Evolutionary conservation across 2,888 invertebrate species (phyloP), one percentile per base, ranked within the genome.

Genomic region (Andrena hattorfiana): DNA sequence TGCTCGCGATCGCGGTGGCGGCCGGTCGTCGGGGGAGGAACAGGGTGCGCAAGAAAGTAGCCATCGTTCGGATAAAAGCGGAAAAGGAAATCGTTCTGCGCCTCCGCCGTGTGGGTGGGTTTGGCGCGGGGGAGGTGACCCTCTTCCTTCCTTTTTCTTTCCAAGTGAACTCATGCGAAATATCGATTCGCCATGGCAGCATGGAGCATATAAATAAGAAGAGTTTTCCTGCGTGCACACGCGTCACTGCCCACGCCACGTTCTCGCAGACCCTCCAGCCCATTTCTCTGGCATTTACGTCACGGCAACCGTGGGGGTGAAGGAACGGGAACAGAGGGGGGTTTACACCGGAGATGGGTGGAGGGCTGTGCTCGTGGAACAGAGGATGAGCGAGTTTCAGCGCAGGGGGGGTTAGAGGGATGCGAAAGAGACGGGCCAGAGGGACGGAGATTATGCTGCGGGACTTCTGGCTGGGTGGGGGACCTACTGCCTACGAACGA

Each of bases 141-240:
- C 68, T 72, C 77, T 80, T 85, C 77, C 79, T 77, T 75, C 72
- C 70, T 76, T 76, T 70, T 54, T 66, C 59, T 72, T 77, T 73
- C 83, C 87, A 81, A 74, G 89, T 87, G 90, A 91, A 90, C 90
- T 90, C 89, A 90, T 89, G 92, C 89, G 90, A 89, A 89, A 91
- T 92, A 92, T 92, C 91, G 92, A 92, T 92, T 92, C 87, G 89
- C 87, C 88, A 85, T 89, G 89, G 89, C 88, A 89, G 87, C 86
- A 62, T 81, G 89, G 89, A 90, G 91, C 92, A 92, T 92, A 93
- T 93, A 93, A 93, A 93, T 93, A 93, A 93, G 93, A 91, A 92
- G 93, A 93, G 93, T 93, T 93, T 93, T 93, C 90, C 93, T 92
- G 92, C 92, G 93, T 93, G 92, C 93, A 92, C 92, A 93, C 93